Base-by-base conservation (phyloP, 2,113 vertebrate species). In the Conger conger region DNA sequence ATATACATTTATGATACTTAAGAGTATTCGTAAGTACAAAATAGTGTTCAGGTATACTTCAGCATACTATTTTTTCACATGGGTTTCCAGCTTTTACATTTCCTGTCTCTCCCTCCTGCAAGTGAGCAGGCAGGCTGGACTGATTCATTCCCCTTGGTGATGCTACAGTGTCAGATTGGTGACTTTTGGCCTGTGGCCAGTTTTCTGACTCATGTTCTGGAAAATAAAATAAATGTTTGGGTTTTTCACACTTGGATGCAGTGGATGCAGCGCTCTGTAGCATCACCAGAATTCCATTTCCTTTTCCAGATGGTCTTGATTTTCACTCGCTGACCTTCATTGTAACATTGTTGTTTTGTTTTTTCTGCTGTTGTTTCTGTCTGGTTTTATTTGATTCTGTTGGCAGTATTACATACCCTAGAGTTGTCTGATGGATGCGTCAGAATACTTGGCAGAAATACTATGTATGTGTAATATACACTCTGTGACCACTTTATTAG, bases 371-470 rank as follows among this genome's bases (percentile, higher is more conserved):
- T 37, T n/a, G 7, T 45, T 17, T 84, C 40, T 30, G 38, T 60
- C 63, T 13, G 23, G 33, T 38, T 83, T 86, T 85, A 4, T 63
- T 53, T 57, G n/a, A 33, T 80, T 11, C 76, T 38, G 9, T 42
- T 76, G 77, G 78, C 82, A 30, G 57, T 83, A 53, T 73, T 79
- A 80, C 76, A 73, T 82, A 86, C 82, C 36, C 81, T 78, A 73
- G 20, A 42, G 76, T 27, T 81, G 36, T 80, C 81, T 54, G 40
- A 50, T 63, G 57, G 38, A 50, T 63, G 57, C 57, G 6, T 63
- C 57, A 35, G 73, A 76, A 80, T 54, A 20, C 80, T 57, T 81
- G 80, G n/a, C 57, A 63, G 57, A 63, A 63, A 63, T 27, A 63
- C 23, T 63, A 23, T 63, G 27, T 33, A 13, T 33, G 27, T 13